phyloP scores from a whole-genome alignment of 2,113 vertebrate species.

The Orthonyx spaldingii region DNA sequence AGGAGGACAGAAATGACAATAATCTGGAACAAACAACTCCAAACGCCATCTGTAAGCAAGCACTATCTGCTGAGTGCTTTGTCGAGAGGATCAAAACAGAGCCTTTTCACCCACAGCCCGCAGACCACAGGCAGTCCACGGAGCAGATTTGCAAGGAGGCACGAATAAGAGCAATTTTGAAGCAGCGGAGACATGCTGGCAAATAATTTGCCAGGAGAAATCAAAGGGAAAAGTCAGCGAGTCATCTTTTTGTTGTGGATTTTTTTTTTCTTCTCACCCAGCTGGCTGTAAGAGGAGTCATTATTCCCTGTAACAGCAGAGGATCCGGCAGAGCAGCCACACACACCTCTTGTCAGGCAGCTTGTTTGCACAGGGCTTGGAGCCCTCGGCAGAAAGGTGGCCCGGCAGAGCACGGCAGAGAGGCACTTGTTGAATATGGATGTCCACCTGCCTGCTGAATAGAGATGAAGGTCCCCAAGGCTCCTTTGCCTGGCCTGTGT shows the following conservation, averaged over 20 bases:
- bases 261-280: neutral
- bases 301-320: neutral
- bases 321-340: neutral
- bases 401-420: neutral
- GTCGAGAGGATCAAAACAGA: neutral
- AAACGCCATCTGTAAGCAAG: neutral
- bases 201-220: slow-evolving; percentile 7
- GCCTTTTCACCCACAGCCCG: neutral
- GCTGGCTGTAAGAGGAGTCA: neutral
- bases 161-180: neutral
- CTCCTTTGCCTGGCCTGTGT: neutral
- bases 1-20: neutral
- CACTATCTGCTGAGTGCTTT: neutral
- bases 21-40: neutral
- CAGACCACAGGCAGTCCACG: neutral
- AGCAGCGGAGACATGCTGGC: neutral
- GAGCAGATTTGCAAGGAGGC: neutral
- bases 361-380: neutral
- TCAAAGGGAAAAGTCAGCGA: neutral
- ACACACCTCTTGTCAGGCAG: neutral
- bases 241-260: neutral
- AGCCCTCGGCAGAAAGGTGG: neutral
- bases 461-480: neutral
- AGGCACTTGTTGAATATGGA: slow-evolving; percentile 50
- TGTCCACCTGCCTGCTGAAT: slow-evolving; percentile 54